phyloP scores from a whole-genome alignment of 2,888 invertebrate species.

The Drosophila fulvimacula region DNA sequence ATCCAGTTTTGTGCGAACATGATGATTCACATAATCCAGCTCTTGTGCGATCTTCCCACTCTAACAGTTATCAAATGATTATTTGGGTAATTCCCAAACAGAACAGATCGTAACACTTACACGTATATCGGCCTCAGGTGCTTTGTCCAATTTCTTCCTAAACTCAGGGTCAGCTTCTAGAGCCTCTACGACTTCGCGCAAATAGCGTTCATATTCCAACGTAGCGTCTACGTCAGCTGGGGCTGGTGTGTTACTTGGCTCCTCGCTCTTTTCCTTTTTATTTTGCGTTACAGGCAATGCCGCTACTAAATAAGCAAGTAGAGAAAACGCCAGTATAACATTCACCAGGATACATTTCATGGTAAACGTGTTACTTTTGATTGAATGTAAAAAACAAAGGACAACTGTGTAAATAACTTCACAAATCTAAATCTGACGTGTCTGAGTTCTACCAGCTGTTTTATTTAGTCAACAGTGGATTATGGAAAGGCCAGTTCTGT shows the following conservation, averaged over 20 bases:
- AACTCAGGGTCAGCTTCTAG: constrained; percentile 95
- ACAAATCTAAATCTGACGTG: constrained; percentile 63
- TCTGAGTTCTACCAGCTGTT: constrained; percentile 40
- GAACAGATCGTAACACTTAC: constrained; percentile 85
- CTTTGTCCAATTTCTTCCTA: constrained; percentile 91
- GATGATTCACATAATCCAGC: constrained; percentile 94
- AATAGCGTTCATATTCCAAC: constrained; percentile 91
- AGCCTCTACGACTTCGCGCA: constrained; percentile 95
- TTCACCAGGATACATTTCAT: constrained; percentile 45
- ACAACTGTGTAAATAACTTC: constrained; percentile 58
- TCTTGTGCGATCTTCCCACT: constrained; percentile 96
- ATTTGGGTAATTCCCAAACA: constrained; percentile 1
- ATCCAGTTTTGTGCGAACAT: constrained; percentile 94
- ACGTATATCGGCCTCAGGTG: constrained; percentile 92
- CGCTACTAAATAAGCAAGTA: constrained; percentile 38
- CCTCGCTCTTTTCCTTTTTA: constrained; percentile 79
- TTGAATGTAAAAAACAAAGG: constrained; percentile 17
- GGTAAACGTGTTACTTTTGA: constrained; percentile 20
- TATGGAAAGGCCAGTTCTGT: too few species aligned
- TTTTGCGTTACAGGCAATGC: constrained; percentile 87
- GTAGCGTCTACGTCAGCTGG: constrained; percentile 78
- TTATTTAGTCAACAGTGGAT: neutral
- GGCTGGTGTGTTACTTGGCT: constrained; percentile 70
- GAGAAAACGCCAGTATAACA: constrained; percentile 28
- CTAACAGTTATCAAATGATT: constrained; percentile 84